Evolutionary conservation across 2,888 invertebrate species (phyloP), one percentile per base, ranked within the genome.

Genomic region (Acronicta leporina): DNA sequence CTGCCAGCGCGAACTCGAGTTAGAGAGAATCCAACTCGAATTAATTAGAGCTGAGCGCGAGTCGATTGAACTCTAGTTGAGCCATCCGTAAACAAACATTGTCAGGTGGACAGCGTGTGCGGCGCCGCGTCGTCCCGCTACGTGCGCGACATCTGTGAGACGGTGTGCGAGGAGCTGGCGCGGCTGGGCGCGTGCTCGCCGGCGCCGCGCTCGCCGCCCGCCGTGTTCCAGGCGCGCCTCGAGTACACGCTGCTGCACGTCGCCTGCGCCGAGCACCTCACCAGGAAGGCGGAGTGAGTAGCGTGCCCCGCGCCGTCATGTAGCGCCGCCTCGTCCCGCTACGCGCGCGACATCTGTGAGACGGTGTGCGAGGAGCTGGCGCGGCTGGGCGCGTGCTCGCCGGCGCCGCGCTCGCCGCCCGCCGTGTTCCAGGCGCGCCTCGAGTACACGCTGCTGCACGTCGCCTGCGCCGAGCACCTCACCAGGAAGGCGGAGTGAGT

Each of bases 301-400:
- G 27, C 27, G 6, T 27, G 7, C 27, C 5, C 7, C 6, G 27
- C 6, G 6, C 27, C 20, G 20, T 20, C 4, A 20, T 20, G 4
- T 20, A 20, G 20, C 20, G 20, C 20, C 4, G 20, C 20, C 20
- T 20, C 20, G 20, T 20, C 2, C 4, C 20, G 20, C 20, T 20
- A 20, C 20, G 95, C 98, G 74, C 95, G 96, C 20, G 96, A 96
- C 72, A 97, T 99, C 73, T 97, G 98, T 45, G 97, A 98, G 94
- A 98, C 97, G 0, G 97, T 99, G 60, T 97, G 98, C 70, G 98
- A 99, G 92, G 99, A 99, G 94, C 93, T 99, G 67, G 97, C 98
- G 43, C 95, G 99, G 11, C 95, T 99, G 11, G 97, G 98, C 94
- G 95, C 73, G 9, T 72, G 84, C 56, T 80, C 86, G 61, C 85